Conservation (phyloP, 1,140 invertebrate genomes). For the Drosophila serrata region DNA sequence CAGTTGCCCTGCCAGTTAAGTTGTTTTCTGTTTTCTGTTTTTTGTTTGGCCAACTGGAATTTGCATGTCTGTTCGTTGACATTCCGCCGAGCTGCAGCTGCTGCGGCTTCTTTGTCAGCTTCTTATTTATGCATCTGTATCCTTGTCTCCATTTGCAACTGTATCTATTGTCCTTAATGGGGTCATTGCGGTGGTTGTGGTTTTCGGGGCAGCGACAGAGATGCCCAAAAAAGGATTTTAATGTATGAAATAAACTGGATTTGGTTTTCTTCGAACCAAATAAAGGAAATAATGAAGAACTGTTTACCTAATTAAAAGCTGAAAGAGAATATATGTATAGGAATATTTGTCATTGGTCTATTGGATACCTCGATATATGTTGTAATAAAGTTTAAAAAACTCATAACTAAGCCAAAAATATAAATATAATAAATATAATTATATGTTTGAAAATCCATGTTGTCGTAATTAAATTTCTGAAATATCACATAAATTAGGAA, state of each 20-base stretch:
- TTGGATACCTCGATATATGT: too few relatives aligned
- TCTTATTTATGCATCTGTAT: constrained; percentile 47
- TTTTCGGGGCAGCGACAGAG: constrained; percentile 1
- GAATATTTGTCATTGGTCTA: too few relatives aligned
- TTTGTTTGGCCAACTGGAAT: constrained; percentile 35
- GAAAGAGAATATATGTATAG: too few relatives aligned
- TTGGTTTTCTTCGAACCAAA: too few relatives aligned
- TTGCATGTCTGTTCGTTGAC: constrained; percentile 55
- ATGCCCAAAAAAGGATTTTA: not conserved
- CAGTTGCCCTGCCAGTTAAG: constrained; percentile 18
- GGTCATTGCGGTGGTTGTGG: constrained; percentile 9
- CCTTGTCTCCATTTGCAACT: constrained; percentile 14
- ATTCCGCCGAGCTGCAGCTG: constrained; percentile 35
- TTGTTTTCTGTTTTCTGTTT: constrained; percentile 35
- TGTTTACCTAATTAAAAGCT: too few relatives aligned
- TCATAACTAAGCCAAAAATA: too few relatives aligned
- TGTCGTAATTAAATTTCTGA: too few relatives aligned
- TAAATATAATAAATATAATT: too few relatives aligned
- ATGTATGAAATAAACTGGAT: not conserved
- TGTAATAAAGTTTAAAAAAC: too few relatives aligned
- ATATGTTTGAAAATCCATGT: too few relatives aligned
- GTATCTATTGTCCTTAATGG: constrained; percentile 26
- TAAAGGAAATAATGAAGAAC: too few relatives aligned
- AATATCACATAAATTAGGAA: too few relatives aligned
- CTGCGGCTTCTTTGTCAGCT: constrained; percentile 54